Percentiles rank a stretch among this genome's conserved stretches.
Evolutionary conservation across 2,797 vertebrate genomes (phyloP).

Genomic region (Smutsia gigantea): DNA sequence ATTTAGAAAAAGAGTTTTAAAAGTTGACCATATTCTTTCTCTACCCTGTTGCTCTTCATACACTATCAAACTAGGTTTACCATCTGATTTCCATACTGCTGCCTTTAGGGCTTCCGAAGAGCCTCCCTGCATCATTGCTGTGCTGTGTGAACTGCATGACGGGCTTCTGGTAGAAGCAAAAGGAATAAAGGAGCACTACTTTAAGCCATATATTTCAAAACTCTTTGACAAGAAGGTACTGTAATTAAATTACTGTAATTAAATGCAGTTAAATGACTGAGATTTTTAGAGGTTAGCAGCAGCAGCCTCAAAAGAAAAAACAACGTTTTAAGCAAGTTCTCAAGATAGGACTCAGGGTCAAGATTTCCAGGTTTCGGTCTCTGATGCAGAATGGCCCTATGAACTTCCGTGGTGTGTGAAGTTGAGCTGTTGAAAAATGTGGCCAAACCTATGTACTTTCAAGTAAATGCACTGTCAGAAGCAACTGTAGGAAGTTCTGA

Average conservation of each 20-base stretch:
- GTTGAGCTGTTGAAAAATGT: conserved; percentile 7
- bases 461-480: background rate
- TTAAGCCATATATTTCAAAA: conserved; percentile 95
- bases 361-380: conserved; percentile 3
- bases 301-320: background rate
- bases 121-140: conserved; percentile 92
- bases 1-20: conserved; percentile 61
- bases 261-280: background rate
- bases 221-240: conserved; percentile 94
- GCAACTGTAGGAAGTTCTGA: background rate
- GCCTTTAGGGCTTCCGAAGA: conserved; percentile 84
- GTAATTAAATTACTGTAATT: conserved; percentile 77
- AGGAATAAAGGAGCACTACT: conserved; percentile 98
- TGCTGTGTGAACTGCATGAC: conserved; percentile 94
- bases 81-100: conserved; percentile 81
- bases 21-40: conserved; percentile 28
- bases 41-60: background rate
- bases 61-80: conserved; percentile 87
- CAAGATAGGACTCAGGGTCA: background rate
- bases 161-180: conserved; percentile 97
- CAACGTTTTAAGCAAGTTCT: conserved; percentile 26
- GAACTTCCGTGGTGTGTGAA: conserved; percentile 1
- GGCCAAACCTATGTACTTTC: background rate
- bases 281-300: background rate
- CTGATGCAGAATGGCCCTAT: background rate